Percentiles rank a stretch among this genome's conserved stretches.
phyloP scores from a whole-genome alignment of 2,888 invertebrate genomes.

The Pinctada fucata region DNA sequence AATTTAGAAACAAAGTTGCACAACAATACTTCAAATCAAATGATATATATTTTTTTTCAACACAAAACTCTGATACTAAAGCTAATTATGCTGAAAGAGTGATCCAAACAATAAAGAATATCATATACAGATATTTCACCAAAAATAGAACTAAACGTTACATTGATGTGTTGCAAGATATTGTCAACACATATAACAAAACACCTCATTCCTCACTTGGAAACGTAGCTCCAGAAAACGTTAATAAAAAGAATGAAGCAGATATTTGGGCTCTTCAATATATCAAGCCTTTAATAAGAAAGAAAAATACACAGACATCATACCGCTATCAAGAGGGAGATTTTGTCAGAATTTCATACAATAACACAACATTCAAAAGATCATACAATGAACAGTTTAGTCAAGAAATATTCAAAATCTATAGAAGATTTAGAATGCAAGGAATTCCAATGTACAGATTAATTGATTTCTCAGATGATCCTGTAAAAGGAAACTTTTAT shows the following conservation, averaged over 20 bases:
- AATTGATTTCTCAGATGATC: slow-evolving; percentile 22
- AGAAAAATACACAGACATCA: no score
- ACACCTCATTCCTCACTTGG: slow-evolving; percentile 40
- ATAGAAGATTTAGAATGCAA: slow-evolving; percentile 14
- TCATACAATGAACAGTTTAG: slow-evolving; percentile 16
- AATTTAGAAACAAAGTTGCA: slow-evolving; percentile 16
- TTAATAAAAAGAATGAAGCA: slow-evolving; percentile 34
- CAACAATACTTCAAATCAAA: slow-evolving; percentile 2
- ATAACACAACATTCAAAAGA: background rate
- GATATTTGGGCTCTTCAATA: slow-evolving; percentile 41
- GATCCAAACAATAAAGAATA: slow-evolving; percentile 14
- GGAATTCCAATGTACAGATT: slow-evolving; percentile 33
- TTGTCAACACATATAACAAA: slow-evolving; percentile 34
- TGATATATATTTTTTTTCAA: slow-evolving; percentile 11
- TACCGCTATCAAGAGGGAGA: slow-evolving; percentile 7
- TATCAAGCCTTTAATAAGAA: slow-evolving; percentile 12
- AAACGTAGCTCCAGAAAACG: slow-evolving; percentile 37
- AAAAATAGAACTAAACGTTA: slow-evolving; percentile 30
- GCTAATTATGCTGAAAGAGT: slow-evolving; percentile 24
- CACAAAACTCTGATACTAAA: slow-evolving; percentile 26
- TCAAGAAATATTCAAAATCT: slow-evolving; percentile 16
- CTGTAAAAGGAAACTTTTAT: slow-evolving; percentile 32
- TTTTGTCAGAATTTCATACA: slow-evolving; percentile 14
- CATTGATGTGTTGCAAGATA: slow-evolving; percentile 35
- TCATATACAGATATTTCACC: slow-evolving; percentile 21